phyloP scores from a whole-genome alignment of 2,888 invertebrate genomes.

The Mythimna loreyi region DNA sequence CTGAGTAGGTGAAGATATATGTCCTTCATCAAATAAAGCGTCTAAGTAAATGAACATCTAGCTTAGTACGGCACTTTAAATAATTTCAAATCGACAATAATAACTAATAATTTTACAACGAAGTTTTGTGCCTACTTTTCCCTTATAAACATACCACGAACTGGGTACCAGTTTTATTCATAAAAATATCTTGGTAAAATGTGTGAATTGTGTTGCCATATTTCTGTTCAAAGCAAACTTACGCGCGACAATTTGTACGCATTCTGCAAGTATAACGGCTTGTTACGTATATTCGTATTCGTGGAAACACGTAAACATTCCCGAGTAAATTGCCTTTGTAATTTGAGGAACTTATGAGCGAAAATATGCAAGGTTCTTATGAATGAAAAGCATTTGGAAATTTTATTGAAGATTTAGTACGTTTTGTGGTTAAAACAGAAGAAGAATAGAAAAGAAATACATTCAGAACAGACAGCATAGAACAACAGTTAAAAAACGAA shows the following conservation, averaged over 20 bases:
- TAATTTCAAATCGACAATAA: too few species aligned
- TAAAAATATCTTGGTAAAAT: background rate
- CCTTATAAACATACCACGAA: background rate
- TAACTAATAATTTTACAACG: too few species aligned
- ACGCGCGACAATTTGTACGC: background rate
- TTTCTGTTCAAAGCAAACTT: background rate
- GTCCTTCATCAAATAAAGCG: too few species aligned
- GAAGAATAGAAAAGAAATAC: too few species aligned
- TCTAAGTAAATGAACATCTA: too few species aligned
- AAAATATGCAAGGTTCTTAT: conserved; percentile 6
- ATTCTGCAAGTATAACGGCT: conserved; percentile 2
- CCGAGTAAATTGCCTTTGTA: background rate
- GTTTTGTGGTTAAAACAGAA: background rate
- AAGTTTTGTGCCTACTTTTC: too few species aligned
- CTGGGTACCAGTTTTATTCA: background rate
- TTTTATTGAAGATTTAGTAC: background rate
- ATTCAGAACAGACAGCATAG: too few species aligned
- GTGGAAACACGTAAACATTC: background rate
- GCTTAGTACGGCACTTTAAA: too few species aligned
- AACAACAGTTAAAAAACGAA: too few species aligned
- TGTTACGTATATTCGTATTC: background rate
- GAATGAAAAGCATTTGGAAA: background rate
- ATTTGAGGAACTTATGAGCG: conserved; percentile 1
- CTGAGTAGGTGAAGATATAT: too few species aligned
- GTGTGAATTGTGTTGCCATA: background rate